Evolutionary conservation across 1,140 invertebrate genomes (phyloP).

Genomic region (Littorina saxatilis): DNA sequence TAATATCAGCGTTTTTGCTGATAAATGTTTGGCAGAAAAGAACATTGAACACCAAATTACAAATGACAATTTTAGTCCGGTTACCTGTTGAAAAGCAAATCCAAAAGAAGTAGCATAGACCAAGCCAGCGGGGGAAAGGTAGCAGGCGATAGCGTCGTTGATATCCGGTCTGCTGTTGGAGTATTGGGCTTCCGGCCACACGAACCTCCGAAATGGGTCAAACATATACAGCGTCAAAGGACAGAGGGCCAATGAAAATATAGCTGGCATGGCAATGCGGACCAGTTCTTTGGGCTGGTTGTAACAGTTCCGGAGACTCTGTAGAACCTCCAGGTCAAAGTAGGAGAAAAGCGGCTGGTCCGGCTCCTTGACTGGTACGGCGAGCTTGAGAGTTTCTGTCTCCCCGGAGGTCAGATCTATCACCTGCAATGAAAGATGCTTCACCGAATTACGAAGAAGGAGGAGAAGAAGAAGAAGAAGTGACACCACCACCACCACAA

Average conservation of each 20-base stretch:
- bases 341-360: constrained; percentile 18
- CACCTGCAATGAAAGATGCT: neutral
- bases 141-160: constrained; percentile 64
- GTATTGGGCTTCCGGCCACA: constrained; percentile 42
- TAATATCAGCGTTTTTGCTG: neutral
- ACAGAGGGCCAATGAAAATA: constrained; percentile 57
- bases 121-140: constrained; percentile 61
- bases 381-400: neutral
- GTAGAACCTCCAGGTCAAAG: constrained; percentile 50
- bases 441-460: neutral
- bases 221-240: constrained; percentile 60
- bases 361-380: neutral
- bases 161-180: constrained; percentile 47
- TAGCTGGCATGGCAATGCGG: constrained; percentile 54
- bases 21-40: no score
- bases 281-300: constrained; percentile 55
- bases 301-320: constrained; percentile 46
- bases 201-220: constrained; percentile 46
- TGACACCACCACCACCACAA: no score
- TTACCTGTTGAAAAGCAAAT: constrained; percentile 59
- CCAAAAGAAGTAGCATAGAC: constrained; percentile 67
- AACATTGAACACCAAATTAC: no score
- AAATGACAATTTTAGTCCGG: no score
- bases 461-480: neutral
- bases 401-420: neutral